Conservation (phyloP, 2,113 vertebrate genomes). For the Lepus timidus region DNA sequence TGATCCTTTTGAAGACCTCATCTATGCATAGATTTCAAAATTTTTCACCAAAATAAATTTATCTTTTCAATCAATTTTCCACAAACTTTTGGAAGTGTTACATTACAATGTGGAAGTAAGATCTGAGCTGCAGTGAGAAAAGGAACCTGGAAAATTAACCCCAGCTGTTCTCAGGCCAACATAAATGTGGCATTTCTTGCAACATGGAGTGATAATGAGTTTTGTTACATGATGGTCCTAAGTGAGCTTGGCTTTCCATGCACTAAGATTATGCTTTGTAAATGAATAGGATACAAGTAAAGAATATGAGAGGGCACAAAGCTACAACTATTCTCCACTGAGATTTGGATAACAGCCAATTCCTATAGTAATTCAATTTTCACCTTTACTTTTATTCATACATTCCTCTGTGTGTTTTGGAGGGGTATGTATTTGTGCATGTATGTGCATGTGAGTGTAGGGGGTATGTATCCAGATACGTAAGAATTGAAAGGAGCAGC, state of each 20-base stretch:
- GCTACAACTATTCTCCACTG: neutral
- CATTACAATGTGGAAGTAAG: neutral
- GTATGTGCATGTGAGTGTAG: rapidly evolving
- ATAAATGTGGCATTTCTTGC: neutral
- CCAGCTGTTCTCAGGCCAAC: neutral
- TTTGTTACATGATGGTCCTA: neutral
- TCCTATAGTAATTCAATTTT: neutral
- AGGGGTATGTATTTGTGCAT: too few species aligned
- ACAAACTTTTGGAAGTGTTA: too few species aligned
- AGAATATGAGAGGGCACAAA: neutral
- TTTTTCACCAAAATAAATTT: too few species aligned
- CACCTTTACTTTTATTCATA: neutral
- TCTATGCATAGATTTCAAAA: too few species aligned
- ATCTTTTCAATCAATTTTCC: too few species aligned
- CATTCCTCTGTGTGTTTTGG: too few species aligned
- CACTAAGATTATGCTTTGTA: neutral
- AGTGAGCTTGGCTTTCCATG: neutral
- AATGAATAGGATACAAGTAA: neutral
- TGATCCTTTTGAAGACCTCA: too few species aligned
- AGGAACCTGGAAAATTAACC: neutral
- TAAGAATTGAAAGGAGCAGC: neutral
- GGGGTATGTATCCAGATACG: rapidly evolving
- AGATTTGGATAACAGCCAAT: neutral
- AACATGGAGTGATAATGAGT: rapidly evolving
- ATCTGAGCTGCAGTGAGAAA: neutral